These are phyloP conservation scores for Musca vetustissima DNA, from an alignment of 1,140 invertebrate genomes.

Conservation along the genomic window DNA sequence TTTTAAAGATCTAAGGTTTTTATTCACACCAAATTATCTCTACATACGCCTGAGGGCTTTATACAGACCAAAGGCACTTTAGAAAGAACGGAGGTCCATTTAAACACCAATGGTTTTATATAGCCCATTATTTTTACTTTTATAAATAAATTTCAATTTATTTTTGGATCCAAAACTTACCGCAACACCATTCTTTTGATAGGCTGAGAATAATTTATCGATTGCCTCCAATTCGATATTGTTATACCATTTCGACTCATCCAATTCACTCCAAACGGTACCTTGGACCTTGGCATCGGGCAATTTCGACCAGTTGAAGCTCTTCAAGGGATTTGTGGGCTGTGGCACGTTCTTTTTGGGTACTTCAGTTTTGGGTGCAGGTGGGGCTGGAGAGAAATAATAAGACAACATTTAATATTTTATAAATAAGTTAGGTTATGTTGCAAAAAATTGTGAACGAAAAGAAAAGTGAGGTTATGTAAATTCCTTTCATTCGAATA, in stretches of 20 bases:
- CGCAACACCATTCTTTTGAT: slow-evolving; percentile 85
- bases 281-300: slow-evolving; percentile 84
- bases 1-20: no score
- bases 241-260: slow-evolving; percentile 90
- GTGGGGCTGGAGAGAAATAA: slow-evolving; percentile 53
- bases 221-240: slow-evolving; percentile 90
- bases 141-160: no score
- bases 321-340: slow-evolving; percentile 89
- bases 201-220: slow-evolving; percentile 93
- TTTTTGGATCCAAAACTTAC: slow-evolving; percentile 53
- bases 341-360: slow-evolving; percentile 81
- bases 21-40: no score
- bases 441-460: no score
- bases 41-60: no score
- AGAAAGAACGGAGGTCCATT: no score
- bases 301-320: slow-evolving; percentile 96
- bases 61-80: no score
- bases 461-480: no score
- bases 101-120: no score
- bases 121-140: no score
- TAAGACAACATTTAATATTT: neutral
- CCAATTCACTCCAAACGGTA: slow-evolving; percentile 92
- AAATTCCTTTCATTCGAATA: no score
- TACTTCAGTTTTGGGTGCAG: slow-evolving; percentile 58
- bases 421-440: no score